Percentiles rank a stretch among this genome's conserved stretches.
Conservation (phyloP, 2,113 vertebrate species). For the Vicugna pacos region DNA sequence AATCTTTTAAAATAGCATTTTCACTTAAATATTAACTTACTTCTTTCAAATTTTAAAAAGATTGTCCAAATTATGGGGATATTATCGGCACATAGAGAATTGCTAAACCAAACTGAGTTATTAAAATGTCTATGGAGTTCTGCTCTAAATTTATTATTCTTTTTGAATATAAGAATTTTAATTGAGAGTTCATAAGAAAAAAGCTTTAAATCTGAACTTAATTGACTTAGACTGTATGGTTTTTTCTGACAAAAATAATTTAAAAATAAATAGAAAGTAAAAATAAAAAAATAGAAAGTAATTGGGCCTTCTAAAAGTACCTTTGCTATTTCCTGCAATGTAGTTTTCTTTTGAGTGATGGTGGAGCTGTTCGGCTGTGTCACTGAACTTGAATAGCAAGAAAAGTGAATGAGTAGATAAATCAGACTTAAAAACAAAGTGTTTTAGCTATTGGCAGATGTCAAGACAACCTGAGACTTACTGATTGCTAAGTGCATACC, state of each 20-base stretch:
- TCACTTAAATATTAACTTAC: neutral
- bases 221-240: neutral
- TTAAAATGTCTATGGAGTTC: neutral
- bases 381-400: constrained; percentile 29
- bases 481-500: constrained; percentile 62
- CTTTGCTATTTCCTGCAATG: neutral
- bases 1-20: neutral
- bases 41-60: neutral
- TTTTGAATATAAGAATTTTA: neutral
- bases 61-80: neutral
- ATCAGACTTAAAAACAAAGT: constrained; percentile 65
- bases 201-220: neutral
- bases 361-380: neutral
- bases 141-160: neutral
- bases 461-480: constrained; percentile 68
- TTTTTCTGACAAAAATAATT: neutral
- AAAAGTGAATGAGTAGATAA: constrained; percentile 62
- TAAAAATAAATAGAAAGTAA: neutral
- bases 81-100: neutral
- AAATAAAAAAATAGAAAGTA: neutral
- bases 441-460: constrained; percentile 77
- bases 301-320: neutral
- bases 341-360: neutral
- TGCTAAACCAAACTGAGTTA: neutral
- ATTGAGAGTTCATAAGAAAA: neutral